These are phyloP conservation scores for Cephus sareptanus DNA, from an alignment of 2,888 invertebrate genomes.

Conservation along the genomic window DNA sequence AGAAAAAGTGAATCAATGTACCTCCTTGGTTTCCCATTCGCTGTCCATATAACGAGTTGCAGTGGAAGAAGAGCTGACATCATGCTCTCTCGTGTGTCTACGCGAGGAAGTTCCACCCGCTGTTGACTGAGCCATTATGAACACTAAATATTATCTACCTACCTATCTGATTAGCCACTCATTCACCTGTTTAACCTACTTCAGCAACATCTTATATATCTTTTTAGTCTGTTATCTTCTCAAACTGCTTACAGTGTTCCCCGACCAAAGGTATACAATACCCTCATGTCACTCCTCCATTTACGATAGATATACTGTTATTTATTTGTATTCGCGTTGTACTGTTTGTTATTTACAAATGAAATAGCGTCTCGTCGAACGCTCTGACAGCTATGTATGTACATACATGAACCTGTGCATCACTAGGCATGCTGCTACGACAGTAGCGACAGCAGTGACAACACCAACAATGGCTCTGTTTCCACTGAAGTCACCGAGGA, in stretches of 20 bases:
- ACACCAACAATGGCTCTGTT: neutral
- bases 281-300: neutral
- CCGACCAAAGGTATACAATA: neutral
- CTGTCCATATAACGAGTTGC: slow-evolving; percentile 75
- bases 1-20: slow-evolving; percentile 45
- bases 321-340: neutral
- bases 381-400: neutral
- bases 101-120: slow-evolving; percentile 74
- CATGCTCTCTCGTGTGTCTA: slow-evolving; percentile 72
- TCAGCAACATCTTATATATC: neutral
- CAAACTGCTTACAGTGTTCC: neutral
- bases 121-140: slow-evolving; percentile 73
- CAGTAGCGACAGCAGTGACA: neutral
- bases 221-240: neutral
- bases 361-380: neutral
- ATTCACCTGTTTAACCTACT: neutral
- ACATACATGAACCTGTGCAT: neutral
- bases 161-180: neutral
- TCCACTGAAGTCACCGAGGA: neutral
- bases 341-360: neutral
- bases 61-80: slow-evolving; percentile 69
- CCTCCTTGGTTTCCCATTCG: slow-evolving; percentile 85
- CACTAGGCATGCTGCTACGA: neutral
- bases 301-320: neutral
- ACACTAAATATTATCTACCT: neutral